Evolutionary conservation across 2,113 vertebrate genomes (phyloP).

Genomic region (Terrapene triunguis): DNA sequence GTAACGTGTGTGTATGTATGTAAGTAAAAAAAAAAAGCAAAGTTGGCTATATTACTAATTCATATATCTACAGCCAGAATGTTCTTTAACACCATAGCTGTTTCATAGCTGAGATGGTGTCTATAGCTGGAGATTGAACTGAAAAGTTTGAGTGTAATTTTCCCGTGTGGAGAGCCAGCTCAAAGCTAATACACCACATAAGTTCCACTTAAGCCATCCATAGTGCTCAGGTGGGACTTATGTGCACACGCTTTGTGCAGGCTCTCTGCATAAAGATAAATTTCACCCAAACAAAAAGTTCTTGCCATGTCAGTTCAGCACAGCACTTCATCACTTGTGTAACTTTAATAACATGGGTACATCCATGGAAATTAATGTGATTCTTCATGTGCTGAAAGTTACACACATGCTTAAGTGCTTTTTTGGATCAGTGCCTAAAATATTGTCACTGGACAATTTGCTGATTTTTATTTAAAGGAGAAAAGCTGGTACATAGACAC

Average conservation of each 20-base stretch:
- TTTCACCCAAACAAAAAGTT: not conserved
- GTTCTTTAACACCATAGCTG: not conserved
- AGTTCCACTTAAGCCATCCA: not conserved
- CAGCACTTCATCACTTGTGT: slow-evolving; percentile 34
- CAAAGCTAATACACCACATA: not conserved
- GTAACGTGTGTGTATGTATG: too few species aligned
- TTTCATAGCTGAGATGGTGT: not conserved
- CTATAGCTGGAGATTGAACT: not conserved
- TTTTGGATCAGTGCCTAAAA: slow-evolving; percentile 55
- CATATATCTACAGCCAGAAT: not conserved
- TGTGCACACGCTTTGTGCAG: not conserved
- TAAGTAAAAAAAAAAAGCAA: not conserved
- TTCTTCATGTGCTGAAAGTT: not conserved
- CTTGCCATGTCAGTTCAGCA: not conserved
- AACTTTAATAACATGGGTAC: slow-evolving; percentile 24
- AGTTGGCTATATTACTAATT: not conserved
- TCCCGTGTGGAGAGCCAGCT: not conserved
- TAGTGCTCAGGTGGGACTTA: not conserved
- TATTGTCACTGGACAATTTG: not conserved
- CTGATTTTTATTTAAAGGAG: slow-evolving; percentile 23
- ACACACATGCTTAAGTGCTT: slow-evolving; percentile 42
- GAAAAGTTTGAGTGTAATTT: not conserved
- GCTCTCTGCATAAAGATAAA: not conserved
- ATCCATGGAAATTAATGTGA: slow-evolving; percentile 38
- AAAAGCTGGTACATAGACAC: not conserved